A percentile compares a stretch with the other conserved stretches of the same genome.
Evolutionary conservation across 2,113 vertebrate genomes (phyloP).

Genomic region (Tachysurus vachellii): DNA sequence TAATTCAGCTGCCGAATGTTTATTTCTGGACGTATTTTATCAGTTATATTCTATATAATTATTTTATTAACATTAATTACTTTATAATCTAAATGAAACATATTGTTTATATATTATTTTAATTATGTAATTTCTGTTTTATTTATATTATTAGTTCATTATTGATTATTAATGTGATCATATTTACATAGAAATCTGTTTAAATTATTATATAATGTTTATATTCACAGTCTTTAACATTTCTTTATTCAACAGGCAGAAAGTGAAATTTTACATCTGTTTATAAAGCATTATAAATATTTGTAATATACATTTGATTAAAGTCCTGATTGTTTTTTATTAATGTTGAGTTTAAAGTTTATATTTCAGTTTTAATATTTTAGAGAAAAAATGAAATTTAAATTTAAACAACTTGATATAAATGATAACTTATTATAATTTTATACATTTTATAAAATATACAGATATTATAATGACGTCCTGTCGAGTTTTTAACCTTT

Average conservation of each 20-base stretch:
- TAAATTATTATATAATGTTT: not conserved
- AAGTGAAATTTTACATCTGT: not conserved
- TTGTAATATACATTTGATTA: not conserved
- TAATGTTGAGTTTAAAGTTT: not conserved
- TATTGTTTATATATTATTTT: not conserved
- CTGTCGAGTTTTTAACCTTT: too few species aligned
- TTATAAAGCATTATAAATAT: not conserved
- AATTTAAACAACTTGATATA: not conserved
- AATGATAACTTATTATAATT: too few species aligned
- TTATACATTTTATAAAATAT: too few species aligned
- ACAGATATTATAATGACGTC: too few species aligned
- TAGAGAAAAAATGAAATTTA: not conserved
- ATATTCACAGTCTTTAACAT: not conserved
- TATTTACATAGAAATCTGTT: not conserved
- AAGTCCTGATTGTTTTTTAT: not conserved
- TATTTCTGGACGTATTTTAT: not conserved
- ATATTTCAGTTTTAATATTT: not conserved
- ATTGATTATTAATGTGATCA: not conserved
- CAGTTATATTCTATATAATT: not conserved
- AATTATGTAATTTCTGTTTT: not conserved
- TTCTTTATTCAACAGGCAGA: not conserved
- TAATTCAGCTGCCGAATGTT: not conserved
- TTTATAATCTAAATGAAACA: not conserved
- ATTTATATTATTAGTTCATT: not conserved
- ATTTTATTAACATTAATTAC: not conserved